Evolutionary conservation across 2,113 vertebrate species (phyloP), one percentile per base, ranked within the genome.

Genomic region (Phalacrocorax carbo): DNA sequence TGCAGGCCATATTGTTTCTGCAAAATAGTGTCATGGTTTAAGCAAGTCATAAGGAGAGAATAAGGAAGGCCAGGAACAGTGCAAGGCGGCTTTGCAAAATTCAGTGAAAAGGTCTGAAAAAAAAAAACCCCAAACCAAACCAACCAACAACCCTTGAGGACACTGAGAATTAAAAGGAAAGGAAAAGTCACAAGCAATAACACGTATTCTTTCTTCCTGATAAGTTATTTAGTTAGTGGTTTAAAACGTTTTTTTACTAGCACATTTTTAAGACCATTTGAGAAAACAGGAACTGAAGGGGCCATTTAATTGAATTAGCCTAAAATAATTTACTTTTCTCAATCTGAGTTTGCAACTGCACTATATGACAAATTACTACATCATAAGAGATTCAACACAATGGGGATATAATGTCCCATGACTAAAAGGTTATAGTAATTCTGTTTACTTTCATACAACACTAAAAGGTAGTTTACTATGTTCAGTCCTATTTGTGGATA

Each of bases 191-290:
- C 14, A 64, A 48, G 18, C 42, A 90, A 13, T 46, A 58, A 52
- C 20, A 29, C 18, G 11, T 18, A 48, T 51, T 77, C 12, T 57
- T 73, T 90, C 64, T 51, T 78, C 25, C 22, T 49, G 23, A 5
- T 20, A 85, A 29, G 44, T 49, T 21, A 75, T 18, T 75, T 55
- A 70, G 7, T n/a, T 55, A 26, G 11, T 48, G 21, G 4, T 72
- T 58, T 91, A 58, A 72, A 55, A 55, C 29, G 51, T 11, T 55
- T 55, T 55, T 55, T 55, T 55, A 57, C 32, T 49, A 65, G 88
- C 90, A 95, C 93, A 92, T 73, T 95, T 93, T 94, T 83, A 75
- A 91, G 83, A 81, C 21, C 57, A 76, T 69, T 77, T 85, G 44
- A 46, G 69, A 90, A 93, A 92, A 92, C 72, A 93, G 46, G 57